phyloP scores from a whole-genome alignment of 2,888 invertebrate species.

The Cheilosia impressa region DNA sequence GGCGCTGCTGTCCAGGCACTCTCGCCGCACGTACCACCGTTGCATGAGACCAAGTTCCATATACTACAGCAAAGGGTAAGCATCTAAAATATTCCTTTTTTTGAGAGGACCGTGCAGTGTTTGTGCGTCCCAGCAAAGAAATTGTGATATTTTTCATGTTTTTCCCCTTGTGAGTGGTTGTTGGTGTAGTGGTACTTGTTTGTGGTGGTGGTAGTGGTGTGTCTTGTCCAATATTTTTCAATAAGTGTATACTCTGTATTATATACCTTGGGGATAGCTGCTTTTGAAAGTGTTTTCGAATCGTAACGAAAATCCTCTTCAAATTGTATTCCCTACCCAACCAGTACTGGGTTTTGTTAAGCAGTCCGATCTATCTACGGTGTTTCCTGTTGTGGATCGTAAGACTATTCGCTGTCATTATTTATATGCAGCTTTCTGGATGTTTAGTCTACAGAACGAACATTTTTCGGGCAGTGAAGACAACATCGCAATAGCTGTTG shows the following conservation, averaged over 20 bases:
- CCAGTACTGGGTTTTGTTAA: too few relatives aligned
- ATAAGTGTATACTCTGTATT: not conserved
- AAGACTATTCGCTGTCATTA: too few relatives aligned
- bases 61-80: constrained; percentile 95
- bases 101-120: constrained; percentile 77
- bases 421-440: too few relatives aligned
- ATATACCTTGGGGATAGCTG: too few relatives aligned
- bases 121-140: constrained; percentile 65
- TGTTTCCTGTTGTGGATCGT: too few relatives aligned
- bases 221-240: not conserved
- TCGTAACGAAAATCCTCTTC: too few relatives aligned
- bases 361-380: too few relatives aligned
- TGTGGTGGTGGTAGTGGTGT: not conserved
- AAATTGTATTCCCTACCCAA: too few relatives aligned
- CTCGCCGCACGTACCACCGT: constrained; percentile 79
- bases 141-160: constrained; percentile 75
- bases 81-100: constrained; percentile 83
- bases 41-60: constrained; percentile 86
- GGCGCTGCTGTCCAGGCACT: constrained; percentile 77
- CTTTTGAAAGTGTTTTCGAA: too few relatives aligned
- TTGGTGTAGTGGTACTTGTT: constrained; percentile 17
- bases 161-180: constrained; percentile 54
- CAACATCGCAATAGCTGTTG: too few relatives aligned
- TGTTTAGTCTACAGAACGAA: too few relatives aligned
- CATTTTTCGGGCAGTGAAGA: too few relatives aligned